Percentiles rank a stretch among this genome's conserved stretches.
Evolutionary conservation across 2,797 vertebrate genomes (phyloP).

Genomic region (Eurystomus glaucurus): DNA sequence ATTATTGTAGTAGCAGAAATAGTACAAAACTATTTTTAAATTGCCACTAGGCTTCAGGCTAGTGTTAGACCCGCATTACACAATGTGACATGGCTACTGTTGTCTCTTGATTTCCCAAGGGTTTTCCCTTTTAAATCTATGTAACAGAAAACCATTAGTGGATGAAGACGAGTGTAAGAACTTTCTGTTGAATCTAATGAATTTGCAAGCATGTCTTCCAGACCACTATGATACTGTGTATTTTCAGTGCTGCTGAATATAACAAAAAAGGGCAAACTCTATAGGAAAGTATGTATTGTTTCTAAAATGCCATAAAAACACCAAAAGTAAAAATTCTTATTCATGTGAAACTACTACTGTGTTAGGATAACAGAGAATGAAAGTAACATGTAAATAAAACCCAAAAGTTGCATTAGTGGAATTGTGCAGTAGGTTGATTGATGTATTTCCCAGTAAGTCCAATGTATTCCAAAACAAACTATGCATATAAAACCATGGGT

Average conservation of each 20-base stretch:
- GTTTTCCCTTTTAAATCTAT: fast-evolving
- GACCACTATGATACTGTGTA: not conserved
- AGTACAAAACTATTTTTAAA: not conserved
- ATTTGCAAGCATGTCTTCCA: not conserved
- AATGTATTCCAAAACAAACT: not conserved
- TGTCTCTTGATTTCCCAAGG: not conserved
- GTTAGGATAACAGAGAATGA: not conserved
- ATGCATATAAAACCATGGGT: not conserved
- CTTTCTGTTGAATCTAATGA: not conserved
- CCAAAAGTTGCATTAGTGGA: not conserved
- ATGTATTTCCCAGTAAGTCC: not conserved
- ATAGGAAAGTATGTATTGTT: not conserved
- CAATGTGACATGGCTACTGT: fast-evolving
- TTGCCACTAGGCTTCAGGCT: not conserved
- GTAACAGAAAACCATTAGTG: not conserved
- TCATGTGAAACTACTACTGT: not conserved
- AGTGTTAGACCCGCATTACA: not conserved
- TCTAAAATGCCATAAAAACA: not conserved
- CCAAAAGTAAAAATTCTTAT: not conserved
- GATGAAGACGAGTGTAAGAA: not conserved
- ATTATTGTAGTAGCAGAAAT: not conserved
- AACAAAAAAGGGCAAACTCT: not conserved
- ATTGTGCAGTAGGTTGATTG: not conserved
- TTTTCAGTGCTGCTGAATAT: not conserved
- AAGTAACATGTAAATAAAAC: not conserved